phyloP scores from a whole-genome alignment of 2,888 invertebrate species.

The Boloria euphrosyne region DNA sequence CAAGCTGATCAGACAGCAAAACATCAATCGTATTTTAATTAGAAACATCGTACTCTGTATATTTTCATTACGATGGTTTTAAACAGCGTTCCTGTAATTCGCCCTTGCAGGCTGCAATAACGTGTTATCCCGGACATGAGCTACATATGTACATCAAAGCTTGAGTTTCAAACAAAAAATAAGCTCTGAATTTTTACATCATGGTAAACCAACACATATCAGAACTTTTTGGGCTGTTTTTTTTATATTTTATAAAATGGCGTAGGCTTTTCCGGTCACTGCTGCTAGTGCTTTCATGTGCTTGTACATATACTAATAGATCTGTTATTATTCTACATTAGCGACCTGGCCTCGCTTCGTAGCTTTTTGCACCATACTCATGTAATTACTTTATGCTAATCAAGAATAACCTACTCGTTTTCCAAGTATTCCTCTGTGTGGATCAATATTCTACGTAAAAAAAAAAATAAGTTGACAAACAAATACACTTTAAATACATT shows the following conservation, averaged over 20 bases:
- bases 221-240: constrained; percentile 8
- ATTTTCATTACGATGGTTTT: not conserved
- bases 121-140: constrained; percentile 6
- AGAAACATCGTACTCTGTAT: not conserved
- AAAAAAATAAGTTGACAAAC: no score
- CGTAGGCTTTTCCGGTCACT: constrained; percentile 10
- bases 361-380: no score
- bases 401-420: no score
- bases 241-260: constrained; percentile 20
- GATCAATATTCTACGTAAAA: no score
- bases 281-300: not conserved
- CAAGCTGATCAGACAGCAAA: no score
- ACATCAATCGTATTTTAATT: not conserved
- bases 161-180: constrained; percentile 16
- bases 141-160: constrained; percentile 21
- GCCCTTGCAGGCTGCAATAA: not conserved
- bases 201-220: constrained; percentile 15
- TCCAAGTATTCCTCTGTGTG: no score
- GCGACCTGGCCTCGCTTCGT: no score
- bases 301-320: not conserved
- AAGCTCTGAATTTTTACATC: constrained; percentile 14
- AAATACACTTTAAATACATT: no score
- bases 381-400: no score
- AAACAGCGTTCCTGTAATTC: not conserved
- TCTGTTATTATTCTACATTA: no score